Conservation (phyloP, 2,888 invertebrate species). For the Leistus spinibarbis region DNA sequence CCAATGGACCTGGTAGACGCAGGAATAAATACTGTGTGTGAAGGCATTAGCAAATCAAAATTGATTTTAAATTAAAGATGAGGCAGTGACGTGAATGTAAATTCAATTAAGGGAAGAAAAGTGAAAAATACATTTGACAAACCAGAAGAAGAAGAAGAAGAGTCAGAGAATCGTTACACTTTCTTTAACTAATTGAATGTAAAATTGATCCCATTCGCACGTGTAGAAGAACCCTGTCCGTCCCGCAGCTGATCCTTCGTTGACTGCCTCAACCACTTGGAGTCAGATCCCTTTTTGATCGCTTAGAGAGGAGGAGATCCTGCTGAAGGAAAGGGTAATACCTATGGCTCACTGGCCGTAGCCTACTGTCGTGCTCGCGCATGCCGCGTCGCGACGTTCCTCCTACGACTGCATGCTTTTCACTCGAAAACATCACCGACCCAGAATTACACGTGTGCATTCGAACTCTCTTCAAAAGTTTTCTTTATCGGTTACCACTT, state of each 20-base stretch:
- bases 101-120: not conserved
- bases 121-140: not conserved
- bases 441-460: slow-evolving; percentile 25
- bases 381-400: not conserved
- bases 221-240: no score
- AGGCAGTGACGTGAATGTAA: no score
- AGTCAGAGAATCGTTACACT: no score
- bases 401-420: slow-evolving; percentile 22
- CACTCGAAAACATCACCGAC: slow-evolving; percentile 30
- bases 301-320: no score
- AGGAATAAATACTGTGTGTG: no score
- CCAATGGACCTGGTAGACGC: no score
- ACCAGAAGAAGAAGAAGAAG: no score
- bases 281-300: no score
- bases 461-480: not conserved
- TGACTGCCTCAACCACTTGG: no score
- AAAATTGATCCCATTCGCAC: not conserved
- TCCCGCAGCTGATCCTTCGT: not conserved
- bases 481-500: not conserved
- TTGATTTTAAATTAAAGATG: no score
- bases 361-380: not conserved
- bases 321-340: not conserved
- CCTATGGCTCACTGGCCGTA: not conserved
- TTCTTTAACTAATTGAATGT: not conserved
- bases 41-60: no score